Percentiles rank a stretch among this genome's conserved stretches.
These are phyloP conservation scores for Chirona hameri DNA, from an alignment of 2,888 invertebrate species.

Conservation along the genomic window DNA sequence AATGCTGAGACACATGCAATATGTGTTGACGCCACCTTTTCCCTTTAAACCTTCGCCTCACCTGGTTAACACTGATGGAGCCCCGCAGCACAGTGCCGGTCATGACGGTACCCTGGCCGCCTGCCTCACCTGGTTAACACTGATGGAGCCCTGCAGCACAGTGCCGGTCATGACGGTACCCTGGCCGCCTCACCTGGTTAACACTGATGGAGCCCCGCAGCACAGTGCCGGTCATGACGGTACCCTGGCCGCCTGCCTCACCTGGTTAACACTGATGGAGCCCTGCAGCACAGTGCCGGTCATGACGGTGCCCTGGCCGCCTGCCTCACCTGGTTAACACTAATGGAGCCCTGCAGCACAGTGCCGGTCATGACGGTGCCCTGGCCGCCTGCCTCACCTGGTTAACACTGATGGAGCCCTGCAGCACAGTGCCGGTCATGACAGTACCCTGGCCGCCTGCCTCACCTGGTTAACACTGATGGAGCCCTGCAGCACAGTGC, in stretches of 20 bases:
- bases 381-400: too few species aligned
- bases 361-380: slow-evolving; percentile 70
- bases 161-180: slow-evolving; percentile 70
- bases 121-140: too few species aligned
- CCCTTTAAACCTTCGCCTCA: too few species aligned
- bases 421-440: slow-evolving; percentile 64
- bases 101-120: slow-evolving; percentile 68
- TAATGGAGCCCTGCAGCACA: slow-evolving; percentile 57
- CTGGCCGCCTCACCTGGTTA: slow-evolving; percentile 65
- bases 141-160: slow-evolving; percentile 57
- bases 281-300: slow-evolving; percentile 66
- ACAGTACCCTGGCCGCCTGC: slow-evolving; percentile 70
- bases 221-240: slow-evolving; percentile 66
- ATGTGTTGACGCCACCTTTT: too few species aligned
- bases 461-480: slow-evolving; percentile 55
- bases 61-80: slow-evolving; percentile 51
- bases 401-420: slow-evolving; percentile 57
- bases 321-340: too few species aligned
- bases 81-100: slow-evolving; percentile 66
- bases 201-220: slow-evolving; percentile 57
- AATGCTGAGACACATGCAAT: too few species aligned
- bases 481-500: slow-evolving; percentile 61
- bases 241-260: slow-evolving; percentile 71
- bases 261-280: slow-evolving; percentile 53
- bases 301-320: slow-evolving; percentile 68